These are phyloP conservation scores for Clunio marinus DNA, from an alignment of 2,888 invertebrate species.

Conservation along the genomic window DNA sequence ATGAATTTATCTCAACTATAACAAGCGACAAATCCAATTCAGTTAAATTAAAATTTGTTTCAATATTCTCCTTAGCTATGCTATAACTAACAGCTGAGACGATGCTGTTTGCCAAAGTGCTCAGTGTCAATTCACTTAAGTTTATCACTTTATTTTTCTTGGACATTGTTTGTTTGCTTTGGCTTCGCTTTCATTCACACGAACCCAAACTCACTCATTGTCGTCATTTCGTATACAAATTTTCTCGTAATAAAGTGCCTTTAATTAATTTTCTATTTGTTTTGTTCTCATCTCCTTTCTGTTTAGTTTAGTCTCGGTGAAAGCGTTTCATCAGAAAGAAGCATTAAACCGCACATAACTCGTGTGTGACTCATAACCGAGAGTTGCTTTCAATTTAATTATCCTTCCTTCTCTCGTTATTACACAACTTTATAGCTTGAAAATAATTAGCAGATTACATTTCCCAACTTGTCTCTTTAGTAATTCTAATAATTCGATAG, in stretches of 20 bases:
- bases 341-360: background rate
- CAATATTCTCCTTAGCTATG: slow-evolving; percentile 51
- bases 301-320: background rate
- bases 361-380: slow-evolving; percentile 5
- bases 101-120: slow-evolving; percentile 58
- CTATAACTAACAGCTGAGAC: slow-evolving; percentile 61
- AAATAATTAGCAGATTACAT: background rate
- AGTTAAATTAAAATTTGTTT: slow-evolving; percentile 23
- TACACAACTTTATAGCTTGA: background rate
- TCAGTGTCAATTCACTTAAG: slow-evolving; percentile 58
- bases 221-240: background rate
- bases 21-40: slow-evolving; percentile 57
- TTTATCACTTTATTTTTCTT: slow-evolving; percentile 60
- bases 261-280: slow-evolving; percentile 33
- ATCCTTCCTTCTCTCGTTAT: background rate
- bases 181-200: background rate
- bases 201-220: background rate
- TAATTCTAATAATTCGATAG: background rate
- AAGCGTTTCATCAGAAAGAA: background rate
- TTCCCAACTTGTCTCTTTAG: background rate
- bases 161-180: slow-evolving; percentile 53
- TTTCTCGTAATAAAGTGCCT: background rate
- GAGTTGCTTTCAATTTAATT: slow-evolving; percentile 33
- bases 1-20: slow-evolving; percentile 59
- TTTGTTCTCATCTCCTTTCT: background rate